Evolutionary conservation across 2,797 vertebrate genomes (phyloP).

Genomic region (Naso thynnoides): DNA sequence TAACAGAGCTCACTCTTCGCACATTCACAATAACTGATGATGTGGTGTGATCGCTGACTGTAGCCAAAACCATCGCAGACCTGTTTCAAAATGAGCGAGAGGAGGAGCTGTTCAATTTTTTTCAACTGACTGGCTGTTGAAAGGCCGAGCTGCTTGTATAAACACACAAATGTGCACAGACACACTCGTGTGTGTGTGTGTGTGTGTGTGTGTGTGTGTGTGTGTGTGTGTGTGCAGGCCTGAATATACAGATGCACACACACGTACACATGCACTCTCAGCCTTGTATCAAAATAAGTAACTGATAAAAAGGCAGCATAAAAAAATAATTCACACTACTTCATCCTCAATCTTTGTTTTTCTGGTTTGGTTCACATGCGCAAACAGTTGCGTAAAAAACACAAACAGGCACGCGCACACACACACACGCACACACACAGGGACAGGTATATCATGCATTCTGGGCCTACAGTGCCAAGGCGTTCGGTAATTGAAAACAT

Average conservation of each 20-base stretch:
- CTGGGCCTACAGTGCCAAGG: constrained; percentile 65
- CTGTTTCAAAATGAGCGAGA: constrained; percentile 72
- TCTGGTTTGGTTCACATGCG: constrained; percentile 36
- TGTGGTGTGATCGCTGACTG: constrained; percentile 73
- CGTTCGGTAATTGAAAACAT: constrained; percentile 85
- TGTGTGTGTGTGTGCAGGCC: constrained; percentile 24
- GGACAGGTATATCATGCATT: constrained; percentile 71
- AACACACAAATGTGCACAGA: constrained; percentile 41
- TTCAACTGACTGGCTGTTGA: constrained; percentile 72
- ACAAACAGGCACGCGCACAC: constrained; percentile 24
- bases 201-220: too few relatives aligned
- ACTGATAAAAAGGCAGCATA: constrained; percentile 34
- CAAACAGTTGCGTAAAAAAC: constrained; percentile 37
- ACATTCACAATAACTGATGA: constrained; percentile 73
- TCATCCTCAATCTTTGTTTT: constrained; percentile 53
- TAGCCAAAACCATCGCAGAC: constrained; percentile 74
- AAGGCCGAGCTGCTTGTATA: constrained; percentile 65
- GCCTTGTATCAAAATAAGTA: constrained; percentile 32
- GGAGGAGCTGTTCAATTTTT: constrained; percentile 76
- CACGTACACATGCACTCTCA: constrained; percentile 13
- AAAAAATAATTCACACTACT: constrained; percentile 37
- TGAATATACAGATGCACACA: constrained; percentile 14
- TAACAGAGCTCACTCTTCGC: constrained; percentile 70
- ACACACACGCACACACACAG: constrained; percentile 26
- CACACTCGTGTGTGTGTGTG: constrained; percentile 28